These are phyloP conservation scores for Tipula helvola DNA, from an alignment of 2,888 invertebrate genomes.

Conservation along the genomic window DNA sequence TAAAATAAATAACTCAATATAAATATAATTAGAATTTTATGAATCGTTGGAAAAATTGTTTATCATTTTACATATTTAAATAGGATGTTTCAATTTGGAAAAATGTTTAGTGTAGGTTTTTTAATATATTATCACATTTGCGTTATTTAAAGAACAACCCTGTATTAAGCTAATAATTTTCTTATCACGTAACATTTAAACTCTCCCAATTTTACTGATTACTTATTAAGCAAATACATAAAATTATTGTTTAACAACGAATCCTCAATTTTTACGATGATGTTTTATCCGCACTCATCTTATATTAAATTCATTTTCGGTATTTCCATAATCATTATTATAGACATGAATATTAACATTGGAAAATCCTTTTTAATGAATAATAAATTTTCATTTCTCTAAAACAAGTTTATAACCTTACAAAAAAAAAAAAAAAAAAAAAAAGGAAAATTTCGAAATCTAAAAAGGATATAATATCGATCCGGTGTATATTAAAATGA, in stretches of 20 bases:
- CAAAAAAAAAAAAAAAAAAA: not conserved
- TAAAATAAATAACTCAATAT: not conserved
- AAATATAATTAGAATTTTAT: not conserved
- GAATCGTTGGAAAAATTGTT: no score
- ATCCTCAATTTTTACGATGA: not conserved
- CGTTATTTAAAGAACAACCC: no score
- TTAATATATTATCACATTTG: no score
- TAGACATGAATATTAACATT: not conserved
- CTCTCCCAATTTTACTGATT: not conserved
- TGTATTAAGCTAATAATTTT: not conserved
- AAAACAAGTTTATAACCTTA: not conserved
- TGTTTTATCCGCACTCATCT: not conserved
- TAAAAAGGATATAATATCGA: not conserved
- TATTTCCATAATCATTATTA: not conserved
- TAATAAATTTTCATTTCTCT: not conserved
- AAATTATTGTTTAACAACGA: not conserved
- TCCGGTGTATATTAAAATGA: not conserved
- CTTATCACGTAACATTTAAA: not conserved
- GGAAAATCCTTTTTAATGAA: not conserved
- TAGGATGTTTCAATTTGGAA: no score
- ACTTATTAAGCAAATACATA: not conserved
- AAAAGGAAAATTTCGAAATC: not conserved
- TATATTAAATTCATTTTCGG: not conserved
- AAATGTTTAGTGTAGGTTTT: no score
- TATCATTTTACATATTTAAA: no score